Evolutionary conservation across 2,888 invertebrate genomes (phyloP), one percentile per base, ranked within the genome.

Genomic region (Trisateles emortualis): DNA sequence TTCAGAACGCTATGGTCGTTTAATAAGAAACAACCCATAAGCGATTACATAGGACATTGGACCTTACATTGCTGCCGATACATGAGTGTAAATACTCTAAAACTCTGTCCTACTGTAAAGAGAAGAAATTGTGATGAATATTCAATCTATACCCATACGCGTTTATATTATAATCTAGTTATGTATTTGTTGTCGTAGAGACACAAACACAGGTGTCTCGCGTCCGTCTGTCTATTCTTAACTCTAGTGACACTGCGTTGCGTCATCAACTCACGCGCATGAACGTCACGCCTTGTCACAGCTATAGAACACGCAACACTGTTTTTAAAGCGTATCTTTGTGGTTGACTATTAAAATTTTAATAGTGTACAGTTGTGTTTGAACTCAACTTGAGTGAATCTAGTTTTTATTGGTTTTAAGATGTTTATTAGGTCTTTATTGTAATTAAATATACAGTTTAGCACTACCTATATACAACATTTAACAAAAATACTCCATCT

Each of bases 161-260:
- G 19, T 5, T n/a, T 19, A 19, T 29, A 29, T 11, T 11, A 13
- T 11, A n/a, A n/a, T 3, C 11, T 11, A 11, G 3, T 6, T 11
- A 32, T 11, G 10, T 22, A 17, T 42, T 50, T 45, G 52, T 61
- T 62, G 59, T 64, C 63, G 44, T 59, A 56, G 59, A 46, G 49
- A 55, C 43, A 39, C 52, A 59, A 13, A 47, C 78, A 70, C 88
- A 88, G 87, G 87, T 89, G 88, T 89, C 88, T 89, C 80, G 73
- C 72, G 77, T 58, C 60, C 78, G 88, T 89, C 89, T 88, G 58
- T 82, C 83, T 88, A 88, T 87, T 86, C 65, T 71, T 65, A 71
- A 71, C 65, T 49, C 47, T 62, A 60, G 71, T 77, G 81, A 83
- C 79, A 79, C 60, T 52, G 49, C 49, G 39, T 81, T 82, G 76